Conservation (phyloP, 1,140 invertebrate genomes). For the Sycophaga agraensis region DNA sequence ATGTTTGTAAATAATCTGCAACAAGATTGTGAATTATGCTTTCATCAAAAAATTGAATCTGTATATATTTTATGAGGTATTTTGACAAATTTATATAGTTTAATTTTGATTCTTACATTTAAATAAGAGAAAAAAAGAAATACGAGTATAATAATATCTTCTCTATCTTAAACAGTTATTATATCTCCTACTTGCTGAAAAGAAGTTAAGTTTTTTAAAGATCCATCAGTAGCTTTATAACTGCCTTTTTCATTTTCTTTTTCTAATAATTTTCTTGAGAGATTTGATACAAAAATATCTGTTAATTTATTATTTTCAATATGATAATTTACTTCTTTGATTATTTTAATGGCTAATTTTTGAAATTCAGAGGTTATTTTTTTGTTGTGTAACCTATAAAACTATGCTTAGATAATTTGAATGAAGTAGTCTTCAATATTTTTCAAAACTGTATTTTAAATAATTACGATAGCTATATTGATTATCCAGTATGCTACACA, state of each 20-base stretch:
- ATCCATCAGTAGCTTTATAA: conserved; percentile 14
- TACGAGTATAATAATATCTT: conserved; percentile 22
- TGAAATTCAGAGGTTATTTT: conserved; percentile 2
- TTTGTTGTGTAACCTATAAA: conserved; percentile 19
- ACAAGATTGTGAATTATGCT: conserved; percentile 19
- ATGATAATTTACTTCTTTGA: conserved; percentile 5
- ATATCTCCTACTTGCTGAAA: conserved; percentile 18
- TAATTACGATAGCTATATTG: conserved; percentile 24
- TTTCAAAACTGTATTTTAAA: conserved; percentile 13
- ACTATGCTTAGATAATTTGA: neutral
- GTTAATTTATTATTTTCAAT: conserved; percentile 10
- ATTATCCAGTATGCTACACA: conserved; percentile 22
- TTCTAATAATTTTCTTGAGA: conserved; percentile 14
- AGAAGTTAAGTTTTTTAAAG: conserved; percentile 10
- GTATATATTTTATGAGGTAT: too few relatives aligned
- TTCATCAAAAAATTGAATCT: neutral
- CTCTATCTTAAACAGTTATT: conserved; percentile 10
- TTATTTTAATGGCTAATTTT: conserved; percentile 14
- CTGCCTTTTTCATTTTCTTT: conserved; percentile 11
- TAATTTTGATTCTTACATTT: conserved; percentile 11
- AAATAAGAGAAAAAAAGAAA: conserved; percentile 23
- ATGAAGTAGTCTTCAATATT: neutral
- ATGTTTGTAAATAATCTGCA: conserved; percentile 24
- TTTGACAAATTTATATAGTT: too few relatives aligned
- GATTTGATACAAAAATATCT: conserved; percentile 3